phyloP scores from a whole-genome alignment of 2,888 invertebrate species.

The Sinopyrophorus schimmeli region DNA sequence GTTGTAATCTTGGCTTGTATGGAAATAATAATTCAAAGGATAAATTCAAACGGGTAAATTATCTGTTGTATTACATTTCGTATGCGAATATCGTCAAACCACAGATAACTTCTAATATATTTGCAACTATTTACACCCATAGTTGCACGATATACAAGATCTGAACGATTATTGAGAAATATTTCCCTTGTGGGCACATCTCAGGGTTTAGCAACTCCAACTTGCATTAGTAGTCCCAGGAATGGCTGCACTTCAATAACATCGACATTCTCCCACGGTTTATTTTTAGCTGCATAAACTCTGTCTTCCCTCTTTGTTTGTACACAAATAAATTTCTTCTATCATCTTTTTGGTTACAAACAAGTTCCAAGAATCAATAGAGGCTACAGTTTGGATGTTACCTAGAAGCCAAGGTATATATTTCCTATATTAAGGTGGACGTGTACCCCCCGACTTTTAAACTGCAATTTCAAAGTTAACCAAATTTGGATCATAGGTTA shows the following conservation, averaged over 20 bases:
- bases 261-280: neutral
- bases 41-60: no score
- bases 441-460: no score
- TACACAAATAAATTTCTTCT: conserved; percentile 5
- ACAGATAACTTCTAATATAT: neutral
- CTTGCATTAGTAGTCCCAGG: neutral
- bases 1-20: no score
- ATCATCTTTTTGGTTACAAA: conserved; percentile 2
- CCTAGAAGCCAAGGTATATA: no score
- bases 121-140: neutral
- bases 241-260: neutral
- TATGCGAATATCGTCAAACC: neutral
- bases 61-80: neutral
- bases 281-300: neutral
- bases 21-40: no score
- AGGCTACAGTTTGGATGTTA: no score
- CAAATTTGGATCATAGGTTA: no score
- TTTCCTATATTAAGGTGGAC: no score
- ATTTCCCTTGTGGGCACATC: neutral
- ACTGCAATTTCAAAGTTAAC: no score
- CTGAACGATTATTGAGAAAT: conserved; percentile 1
- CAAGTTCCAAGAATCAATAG: neutral
- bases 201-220: neutral
- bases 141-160: neutral
- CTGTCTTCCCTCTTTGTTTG: neutral